Percentiles rank a stretch among this genome's conserved stretches.
Evolutionary conservation across 2,113 vertebrate species (phyloP).

Genomic region (Gymnarchus niloticus): DNA sequence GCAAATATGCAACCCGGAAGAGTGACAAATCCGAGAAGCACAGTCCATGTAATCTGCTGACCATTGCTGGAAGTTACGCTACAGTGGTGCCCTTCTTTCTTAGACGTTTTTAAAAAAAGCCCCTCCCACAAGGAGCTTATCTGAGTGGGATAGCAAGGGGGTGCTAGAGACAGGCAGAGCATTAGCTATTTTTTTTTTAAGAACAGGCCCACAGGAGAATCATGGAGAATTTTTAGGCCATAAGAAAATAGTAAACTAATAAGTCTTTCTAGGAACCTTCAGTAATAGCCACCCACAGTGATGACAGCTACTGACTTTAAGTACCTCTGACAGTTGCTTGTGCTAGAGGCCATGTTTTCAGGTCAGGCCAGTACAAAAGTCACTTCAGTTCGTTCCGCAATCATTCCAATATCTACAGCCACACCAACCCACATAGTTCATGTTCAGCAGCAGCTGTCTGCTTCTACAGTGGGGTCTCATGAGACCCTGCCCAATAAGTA

Average conservation of each 20-base stretch:
- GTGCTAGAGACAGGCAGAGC: not conserved
- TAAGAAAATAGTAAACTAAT: not conserved
- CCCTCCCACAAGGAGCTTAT: not conserved
- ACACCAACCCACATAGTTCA: not conserved
- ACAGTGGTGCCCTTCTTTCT: not conserved
- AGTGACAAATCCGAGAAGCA: not conserved
- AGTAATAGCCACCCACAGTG: not conserved
- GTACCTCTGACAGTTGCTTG: not conserved
- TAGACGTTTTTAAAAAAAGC: not conserved
- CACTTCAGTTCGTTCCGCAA: slow-evolving; percentile 2
- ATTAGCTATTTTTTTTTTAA: not conserved
- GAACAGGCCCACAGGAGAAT: not conserved
- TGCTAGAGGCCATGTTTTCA: not conserved
- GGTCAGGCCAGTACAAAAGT: slow-evolving; percentile 3
- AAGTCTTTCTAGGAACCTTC: not conserved
- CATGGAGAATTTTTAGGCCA: not conserved
- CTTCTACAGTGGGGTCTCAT: not conserved
- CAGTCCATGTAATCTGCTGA: not conserved
- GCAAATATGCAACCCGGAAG: not conserved
- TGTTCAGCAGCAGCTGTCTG: not conserved
- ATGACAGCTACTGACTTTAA: not conserved
- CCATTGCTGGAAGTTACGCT: not conserved
- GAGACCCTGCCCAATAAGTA: not conserved
- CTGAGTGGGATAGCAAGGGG: not conserved
- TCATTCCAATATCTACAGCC: not conserved